These are phyloP conservation scores for Oncorhynchus keta DNA, from an alignment of 2,113 vertebrate genomes.

Conservation along the genomic window DNA sequence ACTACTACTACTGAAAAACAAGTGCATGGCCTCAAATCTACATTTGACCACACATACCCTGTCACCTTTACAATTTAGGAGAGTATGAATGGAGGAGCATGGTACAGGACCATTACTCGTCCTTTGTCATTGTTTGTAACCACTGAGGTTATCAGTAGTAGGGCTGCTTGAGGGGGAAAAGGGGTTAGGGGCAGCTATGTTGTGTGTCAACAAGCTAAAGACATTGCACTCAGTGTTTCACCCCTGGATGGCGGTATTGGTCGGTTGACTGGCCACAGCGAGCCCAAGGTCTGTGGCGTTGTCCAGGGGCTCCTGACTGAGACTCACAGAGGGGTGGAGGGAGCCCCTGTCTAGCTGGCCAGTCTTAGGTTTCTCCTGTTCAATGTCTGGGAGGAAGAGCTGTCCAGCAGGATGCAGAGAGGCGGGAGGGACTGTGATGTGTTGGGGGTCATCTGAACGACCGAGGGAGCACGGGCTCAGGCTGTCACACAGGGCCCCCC, in stretches of 20 bases:
- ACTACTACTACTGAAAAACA: no score
- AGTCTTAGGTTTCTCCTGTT: constrained; percentile 26
- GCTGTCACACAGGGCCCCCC: constrained; percentile 92
- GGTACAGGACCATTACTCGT: no score
- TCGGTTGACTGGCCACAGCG: constrained; percentile 3
- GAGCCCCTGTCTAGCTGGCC: constrained; percentile 54
- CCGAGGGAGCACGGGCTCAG: constrained; percentile 86
- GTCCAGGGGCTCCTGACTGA: not conserved
- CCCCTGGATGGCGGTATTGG: constrained; percentile 24
- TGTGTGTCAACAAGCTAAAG: not conserved
- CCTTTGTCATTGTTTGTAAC: no score
- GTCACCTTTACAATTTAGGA: no score
- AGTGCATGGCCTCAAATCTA: no score
- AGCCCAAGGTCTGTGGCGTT: not conserved
- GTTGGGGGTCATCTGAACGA: constrained; percentile 17
- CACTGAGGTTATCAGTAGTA: no score
- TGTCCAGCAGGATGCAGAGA: constrained; percentile 23
- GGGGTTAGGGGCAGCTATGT: no score
- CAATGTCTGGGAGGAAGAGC: not conserved
- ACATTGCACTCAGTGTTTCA: not conserved
- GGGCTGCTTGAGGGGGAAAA: no score
- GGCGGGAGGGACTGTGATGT: constrained; percentile 53
- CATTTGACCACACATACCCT: no score
- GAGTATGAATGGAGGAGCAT: no score
- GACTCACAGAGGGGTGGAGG: not conserved